Percentiles rank a stretch among this genome's conserved stretches.
phyloP scores from a whole-genome alignment of 2,888 invertebrate species.

The Unio delphinus region DNA sequence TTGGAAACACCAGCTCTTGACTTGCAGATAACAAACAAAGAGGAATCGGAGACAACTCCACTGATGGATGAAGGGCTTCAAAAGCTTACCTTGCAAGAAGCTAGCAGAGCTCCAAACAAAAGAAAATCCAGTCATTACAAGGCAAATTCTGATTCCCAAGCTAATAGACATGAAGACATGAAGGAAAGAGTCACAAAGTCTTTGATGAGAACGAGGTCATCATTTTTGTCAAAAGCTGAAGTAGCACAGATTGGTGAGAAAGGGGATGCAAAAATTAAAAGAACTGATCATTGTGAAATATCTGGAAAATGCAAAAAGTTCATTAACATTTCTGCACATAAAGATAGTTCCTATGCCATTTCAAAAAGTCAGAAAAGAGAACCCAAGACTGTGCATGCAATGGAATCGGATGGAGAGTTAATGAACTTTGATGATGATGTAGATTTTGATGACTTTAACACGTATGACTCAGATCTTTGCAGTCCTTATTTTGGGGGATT shows the following conservation, averaged over 20 bases:
- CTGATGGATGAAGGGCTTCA: constrained; percentile 34
- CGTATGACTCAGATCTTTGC: too few species aligned
- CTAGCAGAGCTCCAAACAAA: constrained; percentile 36
- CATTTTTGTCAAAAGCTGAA: neutral
- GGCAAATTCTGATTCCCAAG: neutral
- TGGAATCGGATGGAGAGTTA: neutral
- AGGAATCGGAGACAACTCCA: constrained; percentile 30
- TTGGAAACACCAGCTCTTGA: neutral
- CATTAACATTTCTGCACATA: too few species aligned
- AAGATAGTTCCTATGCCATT: too few species aligned
- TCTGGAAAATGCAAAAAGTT: neutral
- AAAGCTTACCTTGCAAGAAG: constrained; percentile 23
- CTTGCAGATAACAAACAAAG: constrained; percentile 1
- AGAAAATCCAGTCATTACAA: constrained; percentile 3
- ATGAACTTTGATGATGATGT: neutral
- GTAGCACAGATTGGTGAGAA: neutral
- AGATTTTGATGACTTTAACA: constrained; percentile 1
- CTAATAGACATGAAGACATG: neutral
- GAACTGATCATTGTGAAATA: neutral
- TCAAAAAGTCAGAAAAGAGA: neutral
- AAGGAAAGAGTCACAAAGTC: constrained; percentile 1
- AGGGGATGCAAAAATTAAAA: neutral
- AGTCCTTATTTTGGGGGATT: too few species aligned
- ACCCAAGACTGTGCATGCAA: neutral
- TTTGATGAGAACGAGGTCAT: neutral